Evolutionary conservation across 2,113 vertebrate genomes (phyloP).

Genomic region (Taurulus bubalis): DNA sequence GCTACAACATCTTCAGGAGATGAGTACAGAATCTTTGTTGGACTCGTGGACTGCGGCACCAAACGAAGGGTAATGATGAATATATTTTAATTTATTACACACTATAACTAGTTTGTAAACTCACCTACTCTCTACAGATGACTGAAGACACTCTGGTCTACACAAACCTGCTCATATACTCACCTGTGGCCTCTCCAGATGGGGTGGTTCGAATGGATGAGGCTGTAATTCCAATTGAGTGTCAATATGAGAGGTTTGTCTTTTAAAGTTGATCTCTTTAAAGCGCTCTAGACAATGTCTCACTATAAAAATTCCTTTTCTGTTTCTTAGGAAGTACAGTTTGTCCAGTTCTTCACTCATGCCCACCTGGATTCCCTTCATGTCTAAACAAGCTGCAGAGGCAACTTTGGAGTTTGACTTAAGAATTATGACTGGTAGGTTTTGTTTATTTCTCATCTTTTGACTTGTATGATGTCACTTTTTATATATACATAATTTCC

Average conservation of each 20-base stretch:
- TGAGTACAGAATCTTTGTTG: constrained; percentile 63
- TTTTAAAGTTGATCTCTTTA: background rate
- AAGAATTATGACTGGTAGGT: constrained; percentile 73
- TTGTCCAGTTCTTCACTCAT: constrained; percentile 67
- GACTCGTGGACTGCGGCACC: constrained; percentile 70
- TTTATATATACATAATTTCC: accelerated
- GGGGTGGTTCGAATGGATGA: constrained; percentile 74
- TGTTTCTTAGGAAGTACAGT: constrained; percentile 70
- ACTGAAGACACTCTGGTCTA: constrained; percentile 69
- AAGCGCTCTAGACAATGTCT: background rate
- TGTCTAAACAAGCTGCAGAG: constrained; percentile 54
- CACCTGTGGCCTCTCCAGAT: constrained; percentile 51
- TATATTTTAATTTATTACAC: background rate
- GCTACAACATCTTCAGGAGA: constrained; percentile 36
- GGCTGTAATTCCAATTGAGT: constrained; percentile 78
- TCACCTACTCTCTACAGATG: constrained; percentile 53
- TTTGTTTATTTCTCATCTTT: accelerated
- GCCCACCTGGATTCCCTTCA: constrained; percentile 77
- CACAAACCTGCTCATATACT: constrained; percentile 77
- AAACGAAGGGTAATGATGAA: constrained; percentile 71
- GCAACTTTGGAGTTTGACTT: constrained; percentile 67
- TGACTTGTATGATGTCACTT: accelerated
- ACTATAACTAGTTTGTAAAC: background rate
- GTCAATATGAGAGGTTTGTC: constrained; percentile 74
- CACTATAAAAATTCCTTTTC: background rate